phyloP scores from a whole-genome alignment of 2,113 vertebrate genomes.

The Salminus brasiliensis region DNA sequence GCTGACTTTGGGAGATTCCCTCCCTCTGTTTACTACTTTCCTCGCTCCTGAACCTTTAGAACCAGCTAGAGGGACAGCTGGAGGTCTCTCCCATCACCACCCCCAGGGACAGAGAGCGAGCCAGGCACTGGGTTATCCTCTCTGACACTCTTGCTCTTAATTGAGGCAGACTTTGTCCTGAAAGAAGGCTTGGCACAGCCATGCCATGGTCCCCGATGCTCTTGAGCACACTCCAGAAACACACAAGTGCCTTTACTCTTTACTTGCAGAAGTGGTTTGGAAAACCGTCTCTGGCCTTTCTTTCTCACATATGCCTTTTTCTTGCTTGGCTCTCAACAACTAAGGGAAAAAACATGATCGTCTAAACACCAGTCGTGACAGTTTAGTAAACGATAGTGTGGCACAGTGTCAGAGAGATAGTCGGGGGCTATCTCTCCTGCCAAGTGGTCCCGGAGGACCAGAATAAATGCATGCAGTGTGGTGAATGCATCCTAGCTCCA shows the following conservation, averaged over 20 bases:
- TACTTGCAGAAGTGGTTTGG: background rate
- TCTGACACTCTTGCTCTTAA: constrained; percentile 49
- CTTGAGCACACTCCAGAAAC: background rate
- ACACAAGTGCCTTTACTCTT: background rate
- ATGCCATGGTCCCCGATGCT: background rate
- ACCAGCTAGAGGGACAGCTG: constrained; percentile 51
- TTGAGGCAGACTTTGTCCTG: constrained; percentile 53
- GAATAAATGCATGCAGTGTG: constrained; percentile 17
- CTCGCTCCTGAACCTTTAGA: constrained; percentile 32
- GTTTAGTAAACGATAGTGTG: constrained; percentile 21
- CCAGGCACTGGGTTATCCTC: constrained; percentile 47
- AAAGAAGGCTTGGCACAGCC: constrained; percentile 20
- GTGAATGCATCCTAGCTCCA: constrained; percentile 8
- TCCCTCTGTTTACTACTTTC: background rate
- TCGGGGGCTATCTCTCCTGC: background rate
- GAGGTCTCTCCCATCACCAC: constrained; percentile 42
- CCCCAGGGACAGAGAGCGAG: constrained; percentile 4
- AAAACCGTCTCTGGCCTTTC: background rate
- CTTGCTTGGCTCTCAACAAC: background rate
- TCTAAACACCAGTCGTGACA: background rate
- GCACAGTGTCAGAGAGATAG: constrained; percentile 30
- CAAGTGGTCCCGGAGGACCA: constrained; percentile 19
- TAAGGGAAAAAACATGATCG: constrained; percentile 5
- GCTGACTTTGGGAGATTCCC: constrained; percentile 49
- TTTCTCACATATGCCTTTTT: background rate